Conservation (phyloP, 1,140 invertebrate genomes). For the Drosophila nikananu region DNA sequence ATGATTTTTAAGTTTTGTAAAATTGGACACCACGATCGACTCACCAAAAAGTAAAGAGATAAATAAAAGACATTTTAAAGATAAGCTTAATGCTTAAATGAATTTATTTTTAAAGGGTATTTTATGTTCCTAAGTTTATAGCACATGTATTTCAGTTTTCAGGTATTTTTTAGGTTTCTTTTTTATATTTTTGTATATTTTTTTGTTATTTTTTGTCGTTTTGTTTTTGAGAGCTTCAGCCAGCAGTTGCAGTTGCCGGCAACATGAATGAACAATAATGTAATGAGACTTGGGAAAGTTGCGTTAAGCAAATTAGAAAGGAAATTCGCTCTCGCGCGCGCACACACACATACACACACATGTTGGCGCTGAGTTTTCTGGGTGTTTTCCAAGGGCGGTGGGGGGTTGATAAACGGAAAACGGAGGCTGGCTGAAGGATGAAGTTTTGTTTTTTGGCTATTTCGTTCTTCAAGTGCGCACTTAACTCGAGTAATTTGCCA, state of each 20-base stretch:
- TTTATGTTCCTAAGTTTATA: too few relatives aligned
- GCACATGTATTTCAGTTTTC: neutral
- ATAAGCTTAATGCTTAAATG: neutral
- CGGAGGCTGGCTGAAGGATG: slow-evolving; percentile 41
- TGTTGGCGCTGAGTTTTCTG: neutral
- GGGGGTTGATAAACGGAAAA: slow-evolving; percentile 14
- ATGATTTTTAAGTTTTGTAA: neutral
- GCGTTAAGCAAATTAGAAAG: slow-evolving; percentile 67
- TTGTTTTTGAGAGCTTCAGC: slow-evolving; percentile 9
- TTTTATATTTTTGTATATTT: slow-evolving; percentile 5
- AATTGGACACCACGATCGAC: neutral
- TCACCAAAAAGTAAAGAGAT: neutral
- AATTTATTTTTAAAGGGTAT: neutral
- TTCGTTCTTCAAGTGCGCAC: slow-evolving; percentile 74
- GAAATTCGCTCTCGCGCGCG: slow-evolving; percentile 36
- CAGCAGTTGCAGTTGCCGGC: slow-evolving; percentile 39
- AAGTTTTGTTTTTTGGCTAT: slow-evolving; percentile 68
- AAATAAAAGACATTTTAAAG: neutral
- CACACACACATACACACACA: neutral
- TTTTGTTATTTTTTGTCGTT: slow-evolving; percentile 2
- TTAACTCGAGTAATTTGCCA: slow-evolving; percentile 75
- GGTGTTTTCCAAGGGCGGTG: neutral
- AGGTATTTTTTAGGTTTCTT: neutral
- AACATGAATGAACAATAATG: slow-evolving; percentile 49
- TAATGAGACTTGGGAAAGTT: slow-evolving; percentile 58